Evolutionary conservation across 53 echinoderm and acorn worm genomes (phyloP), one percentile per base, ranked within the genome.

Genomic region (Henricia sp.): DNA sequence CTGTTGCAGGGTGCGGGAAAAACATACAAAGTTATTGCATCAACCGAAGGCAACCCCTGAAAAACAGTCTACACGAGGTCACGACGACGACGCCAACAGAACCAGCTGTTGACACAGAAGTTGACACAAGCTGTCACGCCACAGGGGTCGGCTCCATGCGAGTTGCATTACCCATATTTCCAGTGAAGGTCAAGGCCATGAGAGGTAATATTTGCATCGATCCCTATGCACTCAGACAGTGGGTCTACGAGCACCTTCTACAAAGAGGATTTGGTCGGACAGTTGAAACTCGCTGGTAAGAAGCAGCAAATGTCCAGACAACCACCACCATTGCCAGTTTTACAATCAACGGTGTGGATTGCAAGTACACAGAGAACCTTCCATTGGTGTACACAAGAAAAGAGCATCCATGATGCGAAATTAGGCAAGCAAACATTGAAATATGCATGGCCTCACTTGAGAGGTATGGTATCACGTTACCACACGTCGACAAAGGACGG

Each of bases 151-250:
- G 48, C 14, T 8, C 48, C 14, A 27, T 33, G 26, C 26, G 36
- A 64, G 64, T 64, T 30, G 64, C 64, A 64, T 29, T 64, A 33
- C 64, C 64, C 26, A 64, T 64, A 60, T 70, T 52, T 52, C 13
- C 53, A 53, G 53, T 53, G 53, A 53, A 60, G 59, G 3, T 11
- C 28, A 59, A 4, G 29, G 3, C 3, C 2, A 20, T 11, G 27
- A 59, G 3, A 3, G 3, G 59, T 30, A 30, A 25, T 24, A 25
- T 59, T 24, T 59, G 3, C 28, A 26, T 59, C 59, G 3, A 59
- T 25, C 25, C 59, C 3, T 59, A 59, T 59, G 59, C 59, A 25
- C 59, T 59, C 29, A 25, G 59, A 59, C 13, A 59, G 28, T 59
- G 62, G 62, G 29, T 60, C 62, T 11, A 60, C 62, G 8, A 26